phyloP scores from a whole-genome alignment of 2,113 vertebrate genomes.

The Calypte anna region DNA sequence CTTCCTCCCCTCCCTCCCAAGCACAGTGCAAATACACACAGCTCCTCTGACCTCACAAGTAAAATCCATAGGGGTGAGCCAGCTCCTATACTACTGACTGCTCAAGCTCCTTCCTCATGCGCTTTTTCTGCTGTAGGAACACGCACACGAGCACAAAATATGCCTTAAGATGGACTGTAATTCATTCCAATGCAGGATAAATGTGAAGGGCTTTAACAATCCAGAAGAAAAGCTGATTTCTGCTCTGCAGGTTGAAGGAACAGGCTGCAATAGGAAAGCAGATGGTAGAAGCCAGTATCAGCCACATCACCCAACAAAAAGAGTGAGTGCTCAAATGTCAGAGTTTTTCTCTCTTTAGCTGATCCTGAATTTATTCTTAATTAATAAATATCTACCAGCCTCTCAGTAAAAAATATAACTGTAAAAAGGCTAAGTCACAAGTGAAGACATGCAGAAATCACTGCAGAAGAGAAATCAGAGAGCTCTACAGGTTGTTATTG shows the following conservation, averaged over 20 bases:
- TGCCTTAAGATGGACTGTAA: slow-evolving; percentile 72
- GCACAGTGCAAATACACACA: slow-evolving; percentile 71
- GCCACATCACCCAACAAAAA: slow-evolving; percentile 69
- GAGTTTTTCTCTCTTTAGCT: slow-evolving; percentile 61
- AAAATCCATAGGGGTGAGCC: slow-evolving; percentile 68
- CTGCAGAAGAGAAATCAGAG: slow-evolving; percentile 58
- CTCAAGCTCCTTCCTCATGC: slow-evolving; percentile 66
- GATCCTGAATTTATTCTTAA: slow-evolving; percentile 59
- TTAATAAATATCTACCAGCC: slow-evolving; percentile 50
- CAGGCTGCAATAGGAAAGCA: slow-evolving; percentile 73
- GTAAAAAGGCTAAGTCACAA: slow-evolving; percentile 15
- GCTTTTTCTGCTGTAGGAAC: slow-evolving; percentile 59
- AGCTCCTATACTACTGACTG: slow-evolving; percentile 66
- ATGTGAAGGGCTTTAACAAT: slow-evolving; percentile 72
- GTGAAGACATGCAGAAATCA: slow-evolving; percentile 32
- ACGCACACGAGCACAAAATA: slow-evolving; percentile 69
- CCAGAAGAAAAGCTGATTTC: slow-evolving; percentile 64
- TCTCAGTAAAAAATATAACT: slow-evolving; percentile 42
- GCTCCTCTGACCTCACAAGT: slow-evolving; percentile 77
- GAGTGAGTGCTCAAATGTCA: slow-evolving; percentile 66
- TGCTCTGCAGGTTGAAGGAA: slow-evolving; percentile 66
- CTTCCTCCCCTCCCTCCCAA: slow-evolving; percentile 10
- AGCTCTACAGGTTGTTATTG: slow-evolving; percentile 79
- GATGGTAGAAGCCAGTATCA: slow-evolving; percentile 71
- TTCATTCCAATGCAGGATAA: slow-evolving; percentile 69